Evolutionary conservation across 2,797 vertebrate genomes (phyloP).

Genomic region (Phaenicophaeus curvirostris): DNA sequence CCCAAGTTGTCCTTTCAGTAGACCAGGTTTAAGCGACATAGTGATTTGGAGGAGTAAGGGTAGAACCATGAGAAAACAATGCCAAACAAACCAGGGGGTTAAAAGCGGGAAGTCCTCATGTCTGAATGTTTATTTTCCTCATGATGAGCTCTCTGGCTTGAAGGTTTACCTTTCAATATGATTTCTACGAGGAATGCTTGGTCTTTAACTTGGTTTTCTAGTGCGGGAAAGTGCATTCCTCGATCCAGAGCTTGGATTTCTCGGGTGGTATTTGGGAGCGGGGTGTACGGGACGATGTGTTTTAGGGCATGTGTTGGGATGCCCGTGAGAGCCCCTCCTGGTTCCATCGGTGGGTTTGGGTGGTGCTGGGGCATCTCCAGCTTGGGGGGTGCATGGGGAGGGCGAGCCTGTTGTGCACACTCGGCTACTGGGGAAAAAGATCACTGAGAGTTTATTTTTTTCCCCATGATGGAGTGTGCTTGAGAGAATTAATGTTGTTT

Average conservation of each 20-base stretch:
- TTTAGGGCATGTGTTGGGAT: neutral
- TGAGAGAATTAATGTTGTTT: neutral
- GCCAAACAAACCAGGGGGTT: fast-evolving
- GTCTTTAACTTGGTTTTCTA: fast-evolving
- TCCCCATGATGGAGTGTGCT: fast-evolving
- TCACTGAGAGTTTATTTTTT: fast-evolving
- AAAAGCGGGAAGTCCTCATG: neutral
- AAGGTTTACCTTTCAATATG: neutral
- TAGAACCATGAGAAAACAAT: neutral
- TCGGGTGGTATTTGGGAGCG: neutral
- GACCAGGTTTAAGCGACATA: neutral
- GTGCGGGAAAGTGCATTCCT: neutral
- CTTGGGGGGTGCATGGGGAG: neutral
- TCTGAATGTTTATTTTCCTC: neutral
- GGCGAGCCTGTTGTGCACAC: fast-evolving
- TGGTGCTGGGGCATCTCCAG: neutral
- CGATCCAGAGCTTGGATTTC: neutral
- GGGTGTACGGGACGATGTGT: fast-evolving
- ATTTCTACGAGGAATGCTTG: neutral
- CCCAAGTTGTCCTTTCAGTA: neutral
- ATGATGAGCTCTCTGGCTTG: neutral
- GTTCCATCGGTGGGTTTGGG: neutral
- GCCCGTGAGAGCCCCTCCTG: neutral
- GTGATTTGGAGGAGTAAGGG: slow-evolving; percentile 3
- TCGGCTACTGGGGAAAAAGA: fast-evolving